Evolutionary conservation across 2,888 invertebrate species (phyloP).

Genomic region (Sesia apiformis): DNA sequence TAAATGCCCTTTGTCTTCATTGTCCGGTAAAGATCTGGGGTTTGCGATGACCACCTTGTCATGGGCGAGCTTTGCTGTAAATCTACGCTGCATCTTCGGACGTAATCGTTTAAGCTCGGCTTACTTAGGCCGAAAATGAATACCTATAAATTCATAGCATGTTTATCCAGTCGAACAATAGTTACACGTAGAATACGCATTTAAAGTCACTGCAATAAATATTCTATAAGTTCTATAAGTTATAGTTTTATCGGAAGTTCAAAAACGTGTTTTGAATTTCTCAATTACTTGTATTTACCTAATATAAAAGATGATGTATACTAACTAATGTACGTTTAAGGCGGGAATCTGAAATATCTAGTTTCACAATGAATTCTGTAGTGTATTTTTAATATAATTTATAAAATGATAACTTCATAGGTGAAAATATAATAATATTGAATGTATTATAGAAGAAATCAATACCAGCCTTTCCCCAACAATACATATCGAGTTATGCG

Average conservation of each 20-base stretch:
- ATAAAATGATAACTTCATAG: not conserved
- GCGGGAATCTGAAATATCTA: too few relatives aligned
- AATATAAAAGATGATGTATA: too few relatives aligned
- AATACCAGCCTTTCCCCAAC: slow-evolving; percentile 17
- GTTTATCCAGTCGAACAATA: not conserved
- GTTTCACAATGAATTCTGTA: too few relatives aligned
- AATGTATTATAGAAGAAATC: not conserved
- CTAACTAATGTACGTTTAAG: too few relatives aligned
- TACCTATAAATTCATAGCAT: slow-evolving; percentile 28
- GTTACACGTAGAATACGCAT: too few relatives aligned
- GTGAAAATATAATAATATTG: not conserved
- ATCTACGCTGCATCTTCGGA: slow-evolving; percentile 70
- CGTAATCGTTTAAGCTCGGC: slow-evolving; percentile 62
- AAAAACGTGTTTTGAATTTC: too few relatives aligned
- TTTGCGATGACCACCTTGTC: slow-evolving; percentile 72
- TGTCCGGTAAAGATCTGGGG: slow-evolving; percentile 67
- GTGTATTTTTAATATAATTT: too few relatives aligned
- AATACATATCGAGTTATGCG: slow-evolving; percentile 53
- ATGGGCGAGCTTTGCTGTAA: slow-evolving; percentile 62
- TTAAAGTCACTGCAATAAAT: too few relatives aligned
- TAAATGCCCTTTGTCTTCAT: slow-evolving; percentile 67
- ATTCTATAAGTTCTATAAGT: too few relatives aligned
- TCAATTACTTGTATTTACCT: too few relatives aligned
- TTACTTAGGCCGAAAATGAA: slow-evolving; percentile 41
- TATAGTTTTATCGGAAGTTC: too few relatives aligned